Evolutionary conservation across 2,113 vertebrate genomes (phyloP), one percentile per base, ranked within the genome.

Genomic region (Hepsetus odoe): DNA sequence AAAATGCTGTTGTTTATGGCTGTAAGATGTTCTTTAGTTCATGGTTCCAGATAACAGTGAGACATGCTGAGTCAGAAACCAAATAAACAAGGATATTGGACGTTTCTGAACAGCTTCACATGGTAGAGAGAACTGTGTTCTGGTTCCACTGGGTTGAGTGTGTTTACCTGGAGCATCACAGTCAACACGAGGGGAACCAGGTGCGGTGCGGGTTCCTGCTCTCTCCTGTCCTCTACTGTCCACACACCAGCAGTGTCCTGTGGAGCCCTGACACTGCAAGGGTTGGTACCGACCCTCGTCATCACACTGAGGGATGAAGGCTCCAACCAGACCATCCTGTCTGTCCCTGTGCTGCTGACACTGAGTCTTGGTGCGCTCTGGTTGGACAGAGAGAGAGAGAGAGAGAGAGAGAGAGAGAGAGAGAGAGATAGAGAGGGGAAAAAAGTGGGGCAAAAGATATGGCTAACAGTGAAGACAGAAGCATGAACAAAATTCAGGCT

Each of bases 241-340:
- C 85, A 98, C 95, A 0, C 96, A 97, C 95, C 95, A 97, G 82
- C 95, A 97, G 69, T 95, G 82, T 58, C 95, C 95, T 0, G 91
- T 94, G 72, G 92, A 92, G 40, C 91, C 18, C 0, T 96, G 94
- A 73, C 96, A 97, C 90, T 97, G 96, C 59, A 89, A 77, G 0
- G 94, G 83, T 24, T 59, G 82, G 87, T 95, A 97, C 44, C 86
- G 82, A 7, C 95, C 96, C 2, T 91, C 77, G 0, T 88, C 91
- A 0, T 95, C 94, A 0, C 96, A 97, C 64, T 95, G 89, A 4
- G 96, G 94, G 0, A 94, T 58, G 38, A 91, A 94, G 2, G 79
- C 86, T 65, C 92, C 92, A 0, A 73, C 13, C 0, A 74, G 6
- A 40, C 55, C 84, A 79, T 87, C 82, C 0, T 85, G 42, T 0